These are phyloP conservation scores for Drosophila nikananu DNA, from an alignment of 1,140 invertebrate species.

Conservation along the genomic window DNA sequence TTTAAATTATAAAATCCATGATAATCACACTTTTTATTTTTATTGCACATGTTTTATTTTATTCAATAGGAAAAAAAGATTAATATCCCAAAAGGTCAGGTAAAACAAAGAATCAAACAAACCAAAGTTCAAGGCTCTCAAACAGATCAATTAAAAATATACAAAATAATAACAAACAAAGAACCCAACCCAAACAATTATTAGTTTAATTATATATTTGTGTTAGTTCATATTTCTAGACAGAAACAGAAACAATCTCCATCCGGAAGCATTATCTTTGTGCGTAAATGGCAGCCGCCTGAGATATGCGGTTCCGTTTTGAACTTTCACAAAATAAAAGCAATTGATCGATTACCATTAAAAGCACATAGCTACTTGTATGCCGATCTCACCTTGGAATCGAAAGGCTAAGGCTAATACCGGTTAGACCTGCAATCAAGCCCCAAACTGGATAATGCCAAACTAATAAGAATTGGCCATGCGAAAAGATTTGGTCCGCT, in stretches of 20 bases:
- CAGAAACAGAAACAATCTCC: slow-evolving; percentile 23
- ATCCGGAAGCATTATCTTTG: slow-evolving; percentile 35
- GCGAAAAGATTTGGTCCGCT: slow-evolving; percentile 25
- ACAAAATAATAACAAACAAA: slow-evolving; percentile 3
- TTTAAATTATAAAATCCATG: no score
- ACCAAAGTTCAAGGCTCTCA: slow-evolving; percentile 19
- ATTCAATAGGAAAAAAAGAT: no score
- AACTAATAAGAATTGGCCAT: slow-evolving; percentile 35
- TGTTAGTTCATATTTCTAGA: not conserved
- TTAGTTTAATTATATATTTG: slow-evolving; percentile 1
- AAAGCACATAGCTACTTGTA: slow-evolving; percentile 24
- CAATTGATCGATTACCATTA: slow-evolving; percentile 44
- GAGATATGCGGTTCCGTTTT: slow-evolving; percentile 42
- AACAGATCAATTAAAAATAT: slow-evolving; percentile 6
- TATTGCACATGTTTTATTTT: no score
- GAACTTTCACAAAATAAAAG: slow-evolving; percentile 49
- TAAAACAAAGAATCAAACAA: not conserved
- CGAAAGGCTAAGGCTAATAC: slow-evolving; percentile 57
- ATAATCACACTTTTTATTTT: not conserved
- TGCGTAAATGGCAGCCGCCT: slow-evolving; percentile 43
- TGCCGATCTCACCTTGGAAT: slow-evolving; percentile 38
- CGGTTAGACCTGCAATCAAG: slow-evolving; percentile 27
- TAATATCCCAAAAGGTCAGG: not conserved
- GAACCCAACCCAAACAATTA: not conserved
- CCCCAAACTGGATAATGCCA: slow-evolving; percentile 39